Evolutionary conservation across 2,888 invertebrate species (phyloP), one percentile per base, ranked within the genome.

Genomic region (Parelbella ahira): DNA sequence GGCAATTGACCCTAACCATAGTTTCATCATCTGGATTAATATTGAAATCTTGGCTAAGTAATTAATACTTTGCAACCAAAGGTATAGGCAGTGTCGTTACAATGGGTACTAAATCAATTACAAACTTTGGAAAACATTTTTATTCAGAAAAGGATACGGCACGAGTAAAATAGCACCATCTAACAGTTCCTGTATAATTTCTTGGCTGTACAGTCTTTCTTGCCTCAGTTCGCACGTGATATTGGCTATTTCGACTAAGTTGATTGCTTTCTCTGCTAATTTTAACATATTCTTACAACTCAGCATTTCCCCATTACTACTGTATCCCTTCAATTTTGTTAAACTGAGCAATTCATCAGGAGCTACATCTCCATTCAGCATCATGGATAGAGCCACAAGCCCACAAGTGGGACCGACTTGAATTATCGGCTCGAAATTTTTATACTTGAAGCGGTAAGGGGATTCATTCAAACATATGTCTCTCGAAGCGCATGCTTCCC

Each of bases 241-340:
- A 62, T 72, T 58, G 1, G 64, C 55, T 12, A 71, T 74, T 52
- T 84, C 75, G 29, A 84, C 79, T 50, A 89, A 73, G 37, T 71
- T 80, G 41, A 91, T 66, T 48, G 90, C 87, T 59, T 89, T 86
- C 30, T 88, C 79, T 1, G 91, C 89, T 43, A 94, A 70, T 48
- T 89, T 78, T 3, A 83, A 88, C 91, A 96, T 92, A 63, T 92
- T 88, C 48, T 89, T 88, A 13, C 92, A 93, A 74, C 94, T 93
- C 61, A 96, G 94, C 89, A 97, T 94, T 89, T 98, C 98, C 4
- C 98, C 97, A 57, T 95, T 93, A 53, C 91, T 91, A 1, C 94
- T 94, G 59, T 90, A 94, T 1, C 91, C 90, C 51, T 88, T 77
- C 10, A 78, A 64, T 67, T 89, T 89, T 0, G 95, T 93, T 51